Evolutionary conservation across 2,888 invertebrate species (phyloP), one percentile per base, ranked within the genome.

Genomic region (Nephrocerus scutellatus): DNA sequence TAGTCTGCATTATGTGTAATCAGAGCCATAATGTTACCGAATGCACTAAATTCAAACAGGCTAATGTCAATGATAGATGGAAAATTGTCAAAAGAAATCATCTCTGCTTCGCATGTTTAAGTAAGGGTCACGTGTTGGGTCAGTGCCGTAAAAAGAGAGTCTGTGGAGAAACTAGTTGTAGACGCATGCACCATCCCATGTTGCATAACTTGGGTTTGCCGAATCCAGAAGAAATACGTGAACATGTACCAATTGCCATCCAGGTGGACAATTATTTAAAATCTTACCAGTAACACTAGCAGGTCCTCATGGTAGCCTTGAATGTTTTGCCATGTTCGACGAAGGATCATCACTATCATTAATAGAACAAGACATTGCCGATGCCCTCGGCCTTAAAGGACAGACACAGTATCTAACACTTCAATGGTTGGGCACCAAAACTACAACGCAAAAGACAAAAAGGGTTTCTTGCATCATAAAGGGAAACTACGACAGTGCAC

Each of bases 321-420:
- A 2, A 9, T 18, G 10, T 3, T 36, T 30, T 28, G 43, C 39
- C 7, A 43, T 43, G 31, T 33, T 39, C 8, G 31, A 43, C 20
- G 39, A 43, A 9, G 43, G 43, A n/a, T 41, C 38, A 8, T 44
- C 41, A 7, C 23, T 41, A 3, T 36, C 38, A 2, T 30, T 41
- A 14, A 18, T 44, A 9, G 38, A 44, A 5, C 30, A 31, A 18
- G 12, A 19, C 7, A 6, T 41, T 3, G 35, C 44, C 9, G 21
- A 6, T 7, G 22, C 37, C 7, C 16, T 38, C 12, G 41, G 41
- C 19, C 14, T 41, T 3, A 25, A 15, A 18, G 47, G 47, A 5
- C 31, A 42, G 12, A 21, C 18, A 6, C 21, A 23, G 2, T 6
- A 23, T 6, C 39, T 47, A 8, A 42, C 24, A 6, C 18, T 47